phyloP scores from a whole-genome alignment of 2,113 vertebrate species.

The Ondatra zibethicus region DNA sequence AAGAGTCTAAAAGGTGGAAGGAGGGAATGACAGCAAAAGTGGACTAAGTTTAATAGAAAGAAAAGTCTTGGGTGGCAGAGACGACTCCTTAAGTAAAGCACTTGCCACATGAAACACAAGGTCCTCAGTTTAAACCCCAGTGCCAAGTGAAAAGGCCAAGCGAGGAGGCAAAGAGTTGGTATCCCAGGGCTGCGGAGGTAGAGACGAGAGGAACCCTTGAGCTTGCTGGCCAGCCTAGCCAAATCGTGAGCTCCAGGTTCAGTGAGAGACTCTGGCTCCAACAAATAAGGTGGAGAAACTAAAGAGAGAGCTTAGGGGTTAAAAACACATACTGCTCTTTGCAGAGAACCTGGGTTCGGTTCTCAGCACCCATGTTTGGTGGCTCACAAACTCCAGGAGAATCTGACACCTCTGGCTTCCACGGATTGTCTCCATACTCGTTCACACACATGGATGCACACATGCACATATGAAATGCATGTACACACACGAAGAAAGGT shows the following conservation, averaged over 20 bases:
- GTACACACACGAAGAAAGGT: neutral
- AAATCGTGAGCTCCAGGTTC: neutral
- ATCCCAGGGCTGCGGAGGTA: neutral
- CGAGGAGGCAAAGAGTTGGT: too few species aligned
- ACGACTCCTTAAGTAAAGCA: neutral
- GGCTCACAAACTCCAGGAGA: neutral
- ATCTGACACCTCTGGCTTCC: neutral
- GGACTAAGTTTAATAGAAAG: neutral
- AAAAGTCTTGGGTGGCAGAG: neutral
- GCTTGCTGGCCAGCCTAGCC: neutral
- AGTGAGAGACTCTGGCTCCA: neutral
- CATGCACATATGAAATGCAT: too few species aligned
- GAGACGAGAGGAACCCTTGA: neutral
- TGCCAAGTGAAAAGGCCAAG: neutral
- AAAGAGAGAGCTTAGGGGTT: neutral
- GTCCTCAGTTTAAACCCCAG: neutral
- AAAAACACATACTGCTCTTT: neutral
- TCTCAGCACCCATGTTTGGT: neutral
- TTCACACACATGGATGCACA: too few species aligned
- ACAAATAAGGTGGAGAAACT: too few species aligned
- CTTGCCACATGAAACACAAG: neutral
- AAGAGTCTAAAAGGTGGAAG: neutral
- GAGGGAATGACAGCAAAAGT: neutral
- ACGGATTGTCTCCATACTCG: neutral
- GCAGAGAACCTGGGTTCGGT: neutral